phyloP scores from a whole-genome alignment of 1,140 invertebrate species.

The Drosophila prosaltans region DNA sequence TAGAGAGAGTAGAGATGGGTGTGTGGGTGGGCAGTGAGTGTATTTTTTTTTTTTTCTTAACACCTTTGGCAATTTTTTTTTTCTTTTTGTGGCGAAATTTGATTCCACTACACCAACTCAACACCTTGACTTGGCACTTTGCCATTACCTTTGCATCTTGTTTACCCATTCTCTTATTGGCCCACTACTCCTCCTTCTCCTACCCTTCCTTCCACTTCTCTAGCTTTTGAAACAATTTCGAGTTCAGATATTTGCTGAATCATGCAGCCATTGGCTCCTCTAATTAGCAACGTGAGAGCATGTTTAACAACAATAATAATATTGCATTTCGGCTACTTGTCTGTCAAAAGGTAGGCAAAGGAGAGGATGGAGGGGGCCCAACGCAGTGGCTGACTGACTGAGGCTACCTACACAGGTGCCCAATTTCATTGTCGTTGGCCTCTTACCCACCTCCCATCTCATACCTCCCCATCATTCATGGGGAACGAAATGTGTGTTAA shows the following conservation, averaged over 20 bases:
- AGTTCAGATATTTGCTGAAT: conserved; percentile 6
- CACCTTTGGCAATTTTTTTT: not conserved
- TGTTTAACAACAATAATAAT: conserved; percentile 31
- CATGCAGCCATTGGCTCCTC: conserved; percentile 7
- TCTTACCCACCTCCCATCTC: not conserved
- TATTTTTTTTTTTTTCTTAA: not conserved
- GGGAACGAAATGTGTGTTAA: conserved; percentile 63
- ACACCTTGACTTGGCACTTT: not conserved
- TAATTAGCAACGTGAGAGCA: conserved; percentile 10
- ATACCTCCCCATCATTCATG: not conserved
- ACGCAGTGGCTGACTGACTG: conserved; percentile 14
- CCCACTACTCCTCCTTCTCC: too few relatives aligned
- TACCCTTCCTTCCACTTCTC: too few relatives aligned
- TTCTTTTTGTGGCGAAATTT: not conserved
- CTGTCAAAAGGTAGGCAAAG: not conserved
- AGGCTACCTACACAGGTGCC: conserved; percentile 49
- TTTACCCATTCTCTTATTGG: too few relatives aligned
- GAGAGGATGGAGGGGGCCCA: not conserved
- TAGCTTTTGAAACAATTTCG: too few relatives aligned
- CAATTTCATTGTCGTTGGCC: conserved; percentile 11
- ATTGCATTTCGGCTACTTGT: too few relatives aligned
- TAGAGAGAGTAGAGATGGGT: too few relatives aligned
- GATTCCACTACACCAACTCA: not conserved
- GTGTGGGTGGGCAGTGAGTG: too few relatives aligned
- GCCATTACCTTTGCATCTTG: not conserved